Percentiles rank a stretch among this genome's conserved stretches.
Evolutionary conservation across 2,888 invertebrate genomes (phyloP).

Genomic region (Troides helena): DNA sequence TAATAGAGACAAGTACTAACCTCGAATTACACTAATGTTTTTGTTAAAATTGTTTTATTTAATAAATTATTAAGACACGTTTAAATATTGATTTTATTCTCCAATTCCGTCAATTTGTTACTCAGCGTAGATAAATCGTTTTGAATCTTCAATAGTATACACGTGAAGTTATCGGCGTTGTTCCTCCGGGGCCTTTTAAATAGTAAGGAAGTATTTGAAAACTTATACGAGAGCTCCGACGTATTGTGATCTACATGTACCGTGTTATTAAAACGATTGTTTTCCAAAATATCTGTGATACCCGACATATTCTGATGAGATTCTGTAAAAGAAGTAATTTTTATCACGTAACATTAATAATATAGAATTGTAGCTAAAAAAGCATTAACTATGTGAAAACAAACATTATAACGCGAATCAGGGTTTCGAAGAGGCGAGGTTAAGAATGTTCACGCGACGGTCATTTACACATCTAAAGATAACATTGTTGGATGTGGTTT

Average conservation of each 20-base stretch:
- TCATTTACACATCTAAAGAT: no score
- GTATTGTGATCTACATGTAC: conserved; percentile 46
- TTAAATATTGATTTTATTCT: conserved; percentile 49
- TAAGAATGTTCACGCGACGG: no score
- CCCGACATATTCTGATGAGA: background rate
- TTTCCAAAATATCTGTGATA: conserved; percentile 32
- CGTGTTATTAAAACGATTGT: conserved; percentile 32
- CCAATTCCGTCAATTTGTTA: conserved; percentile 60
- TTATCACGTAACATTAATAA: no score
- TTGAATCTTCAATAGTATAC: conserved; percentile 66
- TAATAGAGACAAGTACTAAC: background rate
- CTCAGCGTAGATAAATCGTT: conserved; percentile 58
- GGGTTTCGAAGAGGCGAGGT: no score
- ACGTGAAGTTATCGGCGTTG: conserved; percentile 61
- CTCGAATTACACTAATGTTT: conserved; percentile 10
- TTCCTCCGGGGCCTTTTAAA: conserved; percentile 56
- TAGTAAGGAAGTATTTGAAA: conserved; percentile 57
- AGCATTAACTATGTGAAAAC: no score
- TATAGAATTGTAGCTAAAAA: no score
- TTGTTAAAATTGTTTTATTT: conserved; percentile 19
- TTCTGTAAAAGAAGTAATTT: conserved; percentile 15
- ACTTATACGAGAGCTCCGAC: conserved; percentile 53
- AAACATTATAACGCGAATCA: no score
- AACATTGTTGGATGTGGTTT: no score
- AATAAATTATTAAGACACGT: conserved; percentile 10